These are phyloP conservation scores for Brachystomella parvula DNA, from an alignment of 1,140 invertebrate species.

Conservation along the genomic window DNA sequence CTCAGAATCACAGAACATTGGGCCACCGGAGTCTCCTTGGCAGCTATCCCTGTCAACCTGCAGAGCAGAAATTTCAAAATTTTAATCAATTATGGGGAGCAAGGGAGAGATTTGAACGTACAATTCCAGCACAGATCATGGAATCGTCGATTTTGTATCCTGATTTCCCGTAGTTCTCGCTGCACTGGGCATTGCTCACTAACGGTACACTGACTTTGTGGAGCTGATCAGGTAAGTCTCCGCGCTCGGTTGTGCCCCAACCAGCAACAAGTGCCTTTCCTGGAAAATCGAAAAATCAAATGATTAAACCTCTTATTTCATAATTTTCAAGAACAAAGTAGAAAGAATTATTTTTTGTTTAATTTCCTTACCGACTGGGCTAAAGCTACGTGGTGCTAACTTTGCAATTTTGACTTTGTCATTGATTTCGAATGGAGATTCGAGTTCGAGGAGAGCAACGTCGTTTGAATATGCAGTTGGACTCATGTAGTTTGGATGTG, in stretches of 20 bases:
- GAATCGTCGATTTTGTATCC: background rate
- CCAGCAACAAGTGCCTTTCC: background rate
- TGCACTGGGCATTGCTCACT: background rate
- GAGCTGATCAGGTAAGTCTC: background rate
- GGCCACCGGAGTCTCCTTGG: background rate
- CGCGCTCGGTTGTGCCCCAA: background rate
- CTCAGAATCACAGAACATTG: background rate
- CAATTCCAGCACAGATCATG: background rate
- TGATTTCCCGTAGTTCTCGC: background rate
- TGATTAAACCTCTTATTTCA: too few relatives aligned
- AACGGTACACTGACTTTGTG: background rate
- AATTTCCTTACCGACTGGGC: background rate
- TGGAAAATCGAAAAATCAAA: constrained; percentile 2
- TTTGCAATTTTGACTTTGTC: background rate
- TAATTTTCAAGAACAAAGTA: too few relatives aligned
- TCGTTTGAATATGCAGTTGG: background rate
- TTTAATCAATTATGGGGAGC: too few relatives aligned
- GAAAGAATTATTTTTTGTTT: too few relatives aligned
- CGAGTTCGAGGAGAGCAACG: constrained; percentile 2
- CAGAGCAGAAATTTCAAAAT: too few relatives aligned
- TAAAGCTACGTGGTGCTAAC: background rate
- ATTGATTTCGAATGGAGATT: background rate
- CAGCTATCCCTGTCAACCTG: background rate
- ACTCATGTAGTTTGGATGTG: background rate
- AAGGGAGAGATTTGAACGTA: too few relatives aligned